These are phyloP conservation scores for Drepana falcataria DNA, from an alignment of 2,888 invertebrate genomes.

Conservation along the genomic window DNA sequence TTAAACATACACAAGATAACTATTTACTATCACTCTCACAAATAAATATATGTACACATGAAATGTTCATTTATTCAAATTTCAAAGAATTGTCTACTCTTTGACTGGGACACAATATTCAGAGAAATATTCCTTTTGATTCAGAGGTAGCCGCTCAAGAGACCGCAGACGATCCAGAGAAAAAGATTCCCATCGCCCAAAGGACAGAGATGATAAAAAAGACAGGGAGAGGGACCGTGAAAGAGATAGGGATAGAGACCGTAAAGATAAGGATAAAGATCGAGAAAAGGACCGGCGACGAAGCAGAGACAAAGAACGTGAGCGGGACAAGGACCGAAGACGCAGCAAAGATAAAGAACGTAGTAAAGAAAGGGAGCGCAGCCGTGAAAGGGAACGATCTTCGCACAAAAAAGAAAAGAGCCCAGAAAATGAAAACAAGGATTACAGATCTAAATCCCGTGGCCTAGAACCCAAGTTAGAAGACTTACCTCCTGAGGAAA, in stretches of 20 bases:
- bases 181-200: constrained; percentile 77
- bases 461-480: constrained; percentile 80
- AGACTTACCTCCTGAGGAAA: constrained; percentile 95
- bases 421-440: constrained; percentile 51
- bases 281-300: constrained; percentile 45
- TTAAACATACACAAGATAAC: too few species aligned
- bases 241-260: constrained; percentile 66
- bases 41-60: background rate
- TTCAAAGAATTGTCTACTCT: too few species aligned
- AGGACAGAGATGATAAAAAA: constrained; percentile 73
- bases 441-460: constrained; percentile 67
- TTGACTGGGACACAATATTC: too few species aligned
- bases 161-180: constrained; percentile 79
- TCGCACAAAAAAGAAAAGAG: constrained; percentile 52
- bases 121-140: constrained; percentile 1
- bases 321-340: constrained; percentile 21
- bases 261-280: constrained; percentile 40
- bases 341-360: constrained; percentile 59
- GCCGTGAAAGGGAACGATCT: constrained; percentile 34
- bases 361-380: constrained; percentile 44
- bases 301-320: constrained; percentile 47
- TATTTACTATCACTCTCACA: too few species aligned
- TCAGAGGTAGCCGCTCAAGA: constrained; percentile 64
- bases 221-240: constrained; percentile 49
- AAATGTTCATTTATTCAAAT: constrained; percentile 3